Percentiles rank a stretch among this genome's conserved stretches.
These are phyloP conservation scores for Percopsis omiscomaycus DNA, from an alignment of 2,797 vertebrate genomes.

Conservation along the genomic window DNA sequence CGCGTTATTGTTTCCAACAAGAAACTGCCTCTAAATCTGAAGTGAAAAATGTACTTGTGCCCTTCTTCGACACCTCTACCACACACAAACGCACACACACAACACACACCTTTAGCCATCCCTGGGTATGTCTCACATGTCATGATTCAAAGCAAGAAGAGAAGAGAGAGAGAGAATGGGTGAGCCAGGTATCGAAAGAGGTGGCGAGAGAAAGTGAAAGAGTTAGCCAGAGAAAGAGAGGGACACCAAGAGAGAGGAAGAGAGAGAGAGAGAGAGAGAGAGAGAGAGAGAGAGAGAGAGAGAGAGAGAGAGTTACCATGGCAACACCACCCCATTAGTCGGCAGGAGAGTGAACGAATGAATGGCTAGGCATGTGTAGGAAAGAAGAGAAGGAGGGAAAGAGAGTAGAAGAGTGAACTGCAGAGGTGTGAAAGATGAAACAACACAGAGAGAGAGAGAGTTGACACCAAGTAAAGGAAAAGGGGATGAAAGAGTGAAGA, in stretches of 20 bases:
- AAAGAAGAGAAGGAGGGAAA: neutral
- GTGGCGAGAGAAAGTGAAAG: neutral
- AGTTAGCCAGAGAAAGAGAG: neutral
- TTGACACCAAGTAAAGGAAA: too few species aligned
- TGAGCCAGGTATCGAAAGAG: too few species aligned
- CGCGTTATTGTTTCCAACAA: slow-evolving; percentile 7
- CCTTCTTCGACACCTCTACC: too few species aligned
- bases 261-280: slow-evolving; percentile 24
- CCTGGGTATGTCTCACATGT: too few species aligned
- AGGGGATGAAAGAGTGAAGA: neutral
- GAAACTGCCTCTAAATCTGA: slow-evolving; percentile 27
- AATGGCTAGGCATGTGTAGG: slow-evolving; percentile 35
- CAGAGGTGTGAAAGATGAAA: neutral
- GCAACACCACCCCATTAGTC: slow-evolving; percentile 73
- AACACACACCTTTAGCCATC: too few species aligned
- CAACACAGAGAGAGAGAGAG: neutral
- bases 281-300: too few species aligned
- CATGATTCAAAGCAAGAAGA: too few species aligned
- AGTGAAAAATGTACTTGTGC: neutral
- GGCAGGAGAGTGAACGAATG: slow-evolving; percentile 37
- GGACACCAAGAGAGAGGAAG: neutral
- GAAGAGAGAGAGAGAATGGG: too few species aligned
- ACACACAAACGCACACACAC: too few species aligned
- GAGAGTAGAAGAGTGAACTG: neutral
- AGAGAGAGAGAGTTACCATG: slow-evolving; percentile 62